Percentiles rank a stretch among this genome's conserved stretches.
Conservation (phyloP, 2,113 vertebrate genomes). For the Chaetura pelagica region DNA sequence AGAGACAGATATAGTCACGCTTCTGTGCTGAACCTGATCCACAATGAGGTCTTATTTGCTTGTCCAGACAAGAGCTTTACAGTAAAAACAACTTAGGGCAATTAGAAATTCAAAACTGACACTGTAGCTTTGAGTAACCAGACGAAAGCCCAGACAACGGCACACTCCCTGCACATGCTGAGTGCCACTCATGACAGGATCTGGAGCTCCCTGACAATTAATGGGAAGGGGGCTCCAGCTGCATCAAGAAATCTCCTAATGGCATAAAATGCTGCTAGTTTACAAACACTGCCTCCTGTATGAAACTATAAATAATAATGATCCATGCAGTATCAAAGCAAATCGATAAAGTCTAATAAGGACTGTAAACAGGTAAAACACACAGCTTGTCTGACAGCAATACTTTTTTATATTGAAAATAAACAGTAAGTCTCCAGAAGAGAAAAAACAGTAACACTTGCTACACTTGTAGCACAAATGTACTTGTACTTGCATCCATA, state of each 20-base stretch:
- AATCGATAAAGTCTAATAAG: slow-evolving; percentile 46
- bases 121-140: background rate
- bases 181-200: accelerated
- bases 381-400: background rate
- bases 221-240: background rate
- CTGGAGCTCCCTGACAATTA: background rate
- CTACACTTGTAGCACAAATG: background rate
- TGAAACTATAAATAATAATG: slow-evolving; percentile 44
- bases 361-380: slow-evolving; percentile 39
- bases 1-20: background rate
- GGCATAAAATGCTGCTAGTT: background rate
- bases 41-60: background rate
- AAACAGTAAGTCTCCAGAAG: slow-evolving; percentile 38
- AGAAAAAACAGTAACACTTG: background rate
- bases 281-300: background rate
- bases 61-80: background rate
- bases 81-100: background rate
- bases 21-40: background rate
- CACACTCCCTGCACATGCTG: background rate
- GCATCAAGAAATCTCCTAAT: background rate
- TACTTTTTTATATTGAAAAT: slow-evolving; percentile 52
- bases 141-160: accelerated
- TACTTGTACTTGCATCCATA: background rate
- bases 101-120: background rate
- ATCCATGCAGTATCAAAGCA: slow-evolving; percentile 29